phyloP scores from a whole-genome alignment of 2,113 vertebrate genomes.

The Rhinoptilus africanus region DNA sequence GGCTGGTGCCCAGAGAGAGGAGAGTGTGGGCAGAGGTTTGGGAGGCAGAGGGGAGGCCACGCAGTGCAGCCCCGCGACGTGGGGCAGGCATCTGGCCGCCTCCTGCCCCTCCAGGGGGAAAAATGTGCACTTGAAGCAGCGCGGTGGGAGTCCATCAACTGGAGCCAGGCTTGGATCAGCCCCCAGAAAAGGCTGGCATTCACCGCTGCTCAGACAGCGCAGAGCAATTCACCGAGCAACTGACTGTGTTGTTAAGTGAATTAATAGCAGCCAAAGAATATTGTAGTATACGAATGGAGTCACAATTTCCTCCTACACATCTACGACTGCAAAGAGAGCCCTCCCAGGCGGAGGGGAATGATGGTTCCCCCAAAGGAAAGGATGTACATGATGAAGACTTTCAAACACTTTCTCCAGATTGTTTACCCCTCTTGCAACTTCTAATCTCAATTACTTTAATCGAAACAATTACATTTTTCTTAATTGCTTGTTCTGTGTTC shows the following conservation, averaged over 20 bases:
- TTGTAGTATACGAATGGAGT: background rate
- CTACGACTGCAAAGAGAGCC: background rate
- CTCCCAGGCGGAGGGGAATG: background rate
- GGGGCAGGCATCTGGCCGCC: background rate
- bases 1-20: rapidly evolving
- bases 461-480: background rate
- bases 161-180: background rate
- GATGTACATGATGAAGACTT: background rate
- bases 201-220: rapidly evolving
- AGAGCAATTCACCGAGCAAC: background rate
- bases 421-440: background rate
- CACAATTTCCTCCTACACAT: background rate
- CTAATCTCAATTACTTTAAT: background rate
- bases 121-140: background rate
- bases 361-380: background rate
- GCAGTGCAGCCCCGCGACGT: rapidly evolving
- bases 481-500: slow-evolving; percentile 12
- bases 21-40: background rate
- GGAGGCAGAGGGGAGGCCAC: background rate
- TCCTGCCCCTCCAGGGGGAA: background rate
- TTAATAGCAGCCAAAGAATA: background rate
- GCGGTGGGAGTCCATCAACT: background rate
- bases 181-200: background rate
- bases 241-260: background rate
- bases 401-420: background rate